A percentile compares a stretch with the other conserved stretches of the same genome.
Conservation (phyloP, 1,140 invertebrate genomes). For the Elysia chlorotica region DNA sequence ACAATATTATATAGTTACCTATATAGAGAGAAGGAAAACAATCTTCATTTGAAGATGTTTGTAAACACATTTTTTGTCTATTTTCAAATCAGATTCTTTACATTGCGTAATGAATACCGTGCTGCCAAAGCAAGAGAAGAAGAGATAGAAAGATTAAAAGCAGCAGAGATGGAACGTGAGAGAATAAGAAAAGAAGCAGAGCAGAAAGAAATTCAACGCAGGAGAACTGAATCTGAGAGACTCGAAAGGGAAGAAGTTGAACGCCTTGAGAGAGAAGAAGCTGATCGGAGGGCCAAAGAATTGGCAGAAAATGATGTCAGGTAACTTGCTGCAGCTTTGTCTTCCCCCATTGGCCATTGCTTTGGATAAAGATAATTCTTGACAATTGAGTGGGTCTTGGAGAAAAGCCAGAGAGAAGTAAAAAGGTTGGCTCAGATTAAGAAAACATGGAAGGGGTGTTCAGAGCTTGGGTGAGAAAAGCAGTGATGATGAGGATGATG, state of each 20-base stretch:
- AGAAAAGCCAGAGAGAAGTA: too few species aligned
- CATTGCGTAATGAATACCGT: slow-evolving; percentile 2
- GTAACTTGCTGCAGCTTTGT: too few species aligned
- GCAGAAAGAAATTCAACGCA: too few species aligned
- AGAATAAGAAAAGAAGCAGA: slow-evolving; percentile 3
- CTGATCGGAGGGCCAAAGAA: not conserved
- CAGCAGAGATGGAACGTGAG: not conserved
- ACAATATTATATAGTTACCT: not conserved
- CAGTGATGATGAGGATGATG: too few species aligned
- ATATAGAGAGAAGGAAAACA: not conserved
- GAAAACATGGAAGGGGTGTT: too few species aligned
- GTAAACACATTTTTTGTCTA: too few species aligned
- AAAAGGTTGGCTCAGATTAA: too few species aligned
- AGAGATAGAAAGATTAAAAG: slow-evolving; percentile 1
- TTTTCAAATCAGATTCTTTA: slow-evolving; percentile 13
- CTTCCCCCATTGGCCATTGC: too few species aligned
- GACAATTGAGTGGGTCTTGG: too few species aligned
- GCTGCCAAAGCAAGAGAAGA: not conserved
- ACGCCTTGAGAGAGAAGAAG: not conserved
- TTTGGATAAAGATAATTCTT: too few species aligned
- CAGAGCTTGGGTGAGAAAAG: too few species aligned
- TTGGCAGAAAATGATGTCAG: too few species aligned
- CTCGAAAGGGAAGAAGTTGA: not conserved
- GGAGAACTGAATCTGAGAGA: slow-evolving; percentile 7
- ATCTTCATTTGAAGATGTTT: not conserved